Conservation (phyloP, 1,140 invertebrate species). For the Polypedilum vanderplanki region DNA sequence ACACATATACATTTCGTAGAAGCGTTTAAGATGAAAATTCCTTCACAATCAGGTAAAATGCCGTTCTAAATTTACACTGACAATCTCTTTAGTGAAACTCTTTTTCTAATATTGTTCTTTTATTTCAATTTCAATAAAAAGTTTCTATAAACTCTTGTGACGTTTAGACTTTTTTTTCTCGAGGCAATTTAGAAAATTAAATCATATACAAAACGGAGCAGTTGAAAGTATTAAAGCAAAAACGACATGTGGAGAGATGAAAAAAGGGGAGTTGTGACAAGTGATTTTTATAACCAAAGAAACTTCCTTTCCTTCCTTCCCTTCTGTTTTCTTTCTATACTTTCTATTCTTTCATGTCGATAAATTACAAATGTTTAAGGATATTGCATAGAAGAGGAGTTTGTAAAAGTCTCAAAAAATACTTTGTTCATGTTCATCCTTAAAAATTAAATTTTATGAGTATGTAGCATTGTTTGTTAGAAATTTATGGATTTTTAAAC, state of each 20-base stretch:
- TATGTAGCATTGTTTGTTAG: neutral
- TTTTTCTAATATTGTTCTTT: neutral
- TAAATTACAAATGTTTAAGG: constrained; percentile 19
- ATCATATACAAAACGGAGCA: constrained; percentile 1
- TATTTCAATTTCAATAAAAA: neutral
- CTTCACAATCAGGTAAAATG: neutral
- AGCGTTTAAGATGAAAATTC: constrained; percentile 19
- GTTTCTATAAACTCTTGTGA: neutral
- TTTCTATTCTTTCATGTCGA: neutral
- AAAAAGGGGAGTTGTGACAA: neutral
- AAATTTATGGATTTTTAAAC: constrained; percentile 26
- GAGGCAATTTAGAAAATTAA: neutral
- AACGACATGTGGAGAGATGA: neutral
- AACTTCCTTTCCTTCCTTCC: neutral
- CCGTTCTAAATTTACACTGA: neutral
- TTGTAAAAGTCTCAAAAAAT: neutral
- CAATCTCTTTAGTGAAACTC: neutral
- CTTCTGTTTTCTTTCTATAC: neutral
- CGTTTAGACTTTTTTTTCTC: neutral
- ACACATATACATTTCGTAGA: neutral
- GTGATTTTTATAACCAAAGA: neutral
- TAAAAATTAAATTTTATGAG: constrained; percentile 28
- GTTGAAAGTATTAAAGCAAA: neutral
- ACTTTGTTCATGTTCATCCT: constrained; percentile 25
- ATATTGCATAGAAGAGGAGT: neutral